These are phyloP conservation scores for Gymnothorax reevesii DNA, from an alignment of 2,797 vertebrate species.

Conservation along the genomic window DNA sequence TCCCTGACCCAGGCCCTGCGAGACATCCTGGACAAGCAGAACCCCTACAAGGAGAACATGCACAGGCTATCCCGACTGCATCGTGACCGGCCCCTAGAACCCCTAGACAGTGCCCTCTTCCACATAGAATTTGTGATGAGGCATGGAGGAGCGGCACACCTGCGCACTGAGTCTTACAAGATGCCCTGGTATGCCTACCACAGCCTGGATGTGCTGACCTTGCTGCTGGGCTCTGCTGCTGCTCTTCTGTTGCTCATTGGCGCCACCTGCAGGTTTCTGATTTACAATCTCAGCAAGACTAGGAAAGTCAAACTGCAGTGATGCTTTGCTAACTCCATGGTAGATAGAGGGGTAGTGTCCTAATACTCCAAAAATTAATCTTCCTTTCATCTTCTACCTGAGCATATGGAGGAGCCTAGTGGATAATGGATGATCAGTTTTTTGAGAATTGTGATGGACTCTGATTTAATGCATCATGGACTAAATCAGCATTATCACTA, in stretches of 20 bases:
- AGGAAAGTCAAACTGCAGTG: conserved; percentile 36
- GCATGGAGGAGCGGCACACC: conserved; percentile 42
- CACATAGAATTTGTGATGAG: not conserved
- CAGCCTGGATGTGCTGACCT: conserved; percentile 41
- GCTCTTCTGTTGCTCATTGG: conserved; percentile 24
- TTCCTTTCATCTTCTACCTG: no score
- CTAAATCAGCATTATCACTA: no score
- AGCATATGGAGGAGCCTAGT: no score
- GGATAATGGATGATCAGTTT: no score
- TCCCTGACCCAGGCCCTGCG: conserved; percentile 40
- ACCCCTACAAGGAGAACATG: conserved; percentile 49
- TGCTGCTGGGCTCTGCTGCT: conserved; percentile 30
- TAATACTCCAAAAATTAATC: no score
- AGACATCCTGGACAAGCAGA: conserved; percentile 46
- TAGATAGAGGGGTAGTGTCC: no score
- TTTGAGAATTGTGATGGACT: no score
- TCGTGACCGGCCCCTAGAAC: conserved; percentile 45
- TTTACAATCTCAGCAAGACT: conserved; percentile 15
- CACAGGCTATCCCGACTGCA: conserved; percentile 46
- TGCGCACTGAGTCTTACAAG: conserved; percentile 52
- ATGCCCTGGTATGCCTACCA: conserved; percentile 55
- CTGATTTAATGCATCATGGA: no score
- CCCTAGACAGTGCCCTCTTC: conserved; percentile 15
- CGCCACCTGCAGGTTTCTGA: conserved; percentile 35
- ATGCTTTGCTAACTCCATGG: not conserved